phyloP scores from a whole-genome alignment of 2,888 invertebrate genomes.

The Acrocyrtus sp. region DNA sequence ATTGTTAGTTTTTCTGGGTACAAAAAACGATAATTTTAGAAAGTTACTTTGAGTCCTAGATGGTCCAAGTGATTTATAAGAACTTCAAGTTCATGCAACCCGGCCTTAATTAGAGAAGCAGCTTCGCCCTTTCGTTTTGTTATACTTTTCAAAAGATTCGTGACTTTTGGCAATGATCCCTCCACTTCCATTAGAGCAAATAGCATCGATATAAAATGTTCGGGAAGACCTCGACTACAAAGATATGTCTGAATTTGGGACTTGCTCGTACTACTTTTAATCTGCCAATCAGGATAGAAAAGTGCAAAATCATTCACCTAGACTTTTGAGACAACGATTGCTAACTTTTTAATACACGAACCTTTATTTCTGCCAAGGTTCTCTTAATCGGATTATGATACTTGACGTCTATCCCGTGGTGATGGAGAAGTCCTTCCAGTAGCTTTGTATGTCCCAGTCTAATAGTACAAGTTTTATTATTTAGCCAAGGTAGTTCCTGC shows the following conservation, averaged over 20 bases:
- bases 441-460: conserved; percentile 84
- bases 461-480: conserved; percentile 75
- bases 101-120: conserved; percentile 75
- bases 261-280: conserved; percentile 73
- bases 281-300: conserved; percentile 67
- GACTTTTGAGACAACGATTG: background rate
- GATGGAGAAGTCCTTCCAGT: conserved; percentile 78
- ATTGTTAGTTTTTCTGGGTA: no score
- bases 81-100: conserved; percentile 78
- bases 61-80: conserved; percentile 77
- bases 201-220: conserved; percentile 74
- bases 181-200: conserved; percentile 77
- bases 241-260: conserved; percentile 78
- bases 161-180: conserved; percentile 72
- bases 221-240: conserved; percentile 75
- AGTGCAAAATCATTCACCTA: background rate
- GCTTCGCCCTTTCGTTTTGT: conserved; percentile 78
- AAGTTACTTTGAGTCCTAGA: conserved; percentile 79
- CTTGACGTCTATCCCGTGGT: conserved; percentile 80
- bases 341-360: conserved; percentile 28
- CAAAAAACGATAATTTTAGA: no score
- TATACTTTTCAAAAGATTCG: conserved; percentile 73
- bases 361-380: conserved; percentile 65
- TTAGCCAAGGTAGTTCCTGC: conserved; percentile 74
- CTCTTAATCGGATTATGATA: conserved; percentile 65